Percentiles rank a stretch among this genome's conserved stretches.
Conservation (phyloP, 2,113 vertebrate species). For the Suricata suricatta region DNA sequence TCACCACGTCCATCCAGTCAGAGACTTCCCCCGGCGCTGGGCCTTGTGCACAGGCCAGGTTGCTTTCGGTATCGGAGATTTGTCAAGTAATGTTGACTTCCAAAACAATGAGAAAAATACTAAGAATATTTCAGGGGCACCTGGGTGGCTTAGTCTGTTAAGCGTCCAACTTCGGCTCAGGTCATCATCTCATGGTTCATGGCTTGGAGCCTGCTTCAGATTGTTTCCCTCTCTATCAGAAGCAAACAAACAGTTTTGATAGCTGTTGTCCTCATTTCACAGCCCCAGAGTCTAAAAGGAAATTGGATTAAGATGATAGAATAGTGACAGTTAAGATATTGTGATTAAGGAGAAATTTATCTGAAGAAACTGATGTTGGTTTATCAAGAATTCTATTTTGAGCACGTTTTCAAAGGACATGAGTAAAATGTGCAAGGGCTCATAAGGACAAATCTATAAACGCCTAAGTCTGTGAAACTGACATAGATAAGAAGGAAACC, state of each 20-base stretch:
- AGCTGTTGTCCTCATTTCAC: neutral
- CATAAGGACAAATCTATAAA: neutral
- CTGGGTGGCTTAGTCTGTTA: no score
- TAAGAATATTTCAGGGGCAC: neutral
- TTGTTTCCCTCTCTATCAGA: no score
- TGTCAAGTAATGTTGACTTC: neutral
- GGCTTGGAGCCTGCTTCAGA: no score
- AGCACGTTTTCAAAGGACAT: neutral
- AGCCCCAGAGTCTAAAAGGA: neutral
- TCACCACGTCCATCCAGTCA: neutral
- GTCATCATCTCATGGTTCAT: no score
- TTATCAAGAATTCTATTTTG: neutral
- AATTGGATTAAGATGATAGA: neutral
- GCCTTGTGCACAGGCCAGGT: neutral
- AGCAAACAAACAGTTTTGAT: neutral
- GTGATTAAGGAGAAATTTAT: neutral
- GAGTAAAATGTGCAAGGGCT: neutral
- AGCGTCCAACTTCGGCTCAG: no score
- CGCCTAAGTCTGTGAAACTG: neutral
- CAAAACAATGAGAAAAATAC: neutral
- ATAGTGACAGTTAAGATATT: neutral
- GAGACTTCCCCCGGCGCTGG: no score
- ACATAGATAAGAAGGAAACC: neutral
- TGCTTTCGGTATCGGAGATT: neutral
- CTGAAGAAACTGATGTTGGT: neutral